Evolutionary conservation across 2,888 invertebrate genomes (phyloP).

Genomic region (Pantelozetes paolii): DNA sequence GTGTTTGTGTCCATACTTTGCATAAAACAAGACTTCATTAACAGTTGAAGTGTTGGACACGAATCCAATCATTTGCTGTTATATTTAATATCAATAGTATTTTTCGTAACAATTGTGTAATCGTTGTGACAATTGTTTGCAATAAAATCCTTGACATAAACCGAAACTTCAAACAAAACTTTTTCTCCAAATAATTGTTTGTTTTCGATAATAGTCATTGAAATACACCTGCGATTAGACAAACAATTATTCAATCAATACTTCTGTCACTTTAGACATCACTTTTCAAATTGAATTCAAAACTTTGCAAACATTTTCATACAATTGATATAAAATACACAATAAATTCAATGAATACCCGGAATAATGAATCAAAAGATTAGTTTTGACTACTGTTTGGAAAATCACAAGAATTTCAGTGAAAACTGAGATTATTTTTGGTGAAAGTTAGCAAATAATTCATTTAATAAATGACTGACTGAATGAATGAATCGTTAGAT

Average conservation of each 20-base stretch:
- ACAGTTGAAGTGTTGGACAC: background rate
- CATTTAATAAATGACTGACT: no score
- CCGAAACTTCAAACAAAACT: background rate
- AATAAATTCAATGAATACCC: background rate
- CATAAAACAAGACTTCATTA: constrained; percentile 2
- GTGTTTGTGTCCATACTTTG: background rate
- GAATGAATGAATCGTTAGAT: no score
- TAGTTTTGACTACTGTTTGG: no score
- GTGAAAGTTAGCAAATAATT: constrained; percentile 11
- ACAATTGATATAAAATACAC: background rate
- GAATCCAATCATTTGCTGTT: background rate
- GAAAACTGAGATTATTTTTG: background rate
- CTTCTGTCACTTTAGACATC: no score
- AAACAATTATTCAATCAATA: background rate
- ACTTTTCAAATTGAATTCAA: no score
- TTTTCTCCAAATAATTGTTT: background rate
- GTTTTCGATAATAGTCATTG: constrained; percentile 17
- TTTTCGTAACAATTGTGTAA: background rate
- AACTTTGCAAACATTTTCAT: no score
- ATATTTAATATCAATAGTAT: no score
- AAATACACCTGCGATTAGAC: no score
- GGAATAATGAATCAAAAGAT: no score
- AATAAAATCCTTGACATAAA: constrained; percentile 24
- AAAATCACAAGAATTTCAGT: background rate
- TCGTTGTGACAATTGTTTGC: background rate